phyloP scores from a whole-genome alignment of 2,113 vertebrate species.

The Phycodurus eques region DNA sequence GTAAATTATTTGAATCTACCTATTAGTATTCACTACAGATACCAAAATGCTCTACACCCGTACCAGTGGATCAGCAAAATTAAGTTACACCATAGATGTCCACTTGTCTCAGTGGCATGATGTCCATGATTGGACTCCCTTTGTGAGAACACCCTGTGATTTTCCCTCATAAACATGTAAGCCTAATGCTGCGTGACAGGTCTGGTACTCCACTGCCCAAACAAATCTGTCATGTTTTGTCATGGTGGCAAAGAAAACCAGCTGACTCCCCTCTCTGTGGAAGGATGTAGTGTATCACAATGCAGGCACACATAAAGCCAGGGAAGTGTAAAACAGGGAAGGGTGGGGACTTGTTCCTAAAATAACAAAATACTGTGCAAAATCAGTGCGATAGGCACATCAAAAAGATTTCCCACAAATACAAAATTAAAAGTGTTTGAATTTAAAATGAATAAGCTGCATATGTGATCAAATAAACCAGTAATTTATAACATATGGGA shows the following conservation, averaged over 20 bases:
- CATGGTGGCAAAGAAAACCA: conserved; percentile 70
- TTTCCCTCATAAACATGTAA: conserved; percentile 75
- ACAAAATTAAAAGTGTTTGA: neutral
- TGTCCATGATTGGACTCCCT: conserved; percentile 78
- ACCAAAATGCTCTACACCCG: conserved; percentile 11
- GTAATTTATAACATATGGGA: neutral
- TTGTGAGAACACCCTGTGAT: conserved; percentile 76
- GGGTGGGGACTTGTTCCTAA: neutral
- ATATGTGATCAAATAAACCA: neutral
- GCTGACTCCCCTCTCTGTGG: conserved; percentile 61
- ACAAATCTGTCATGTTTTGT: conserved; percentile 82
- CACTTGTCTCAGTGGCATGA: conserved; percentile 65
- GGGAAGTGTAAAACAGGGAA: neutral
- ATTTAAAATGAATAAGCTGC: neutral
- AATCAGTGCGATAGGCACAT: neutral
- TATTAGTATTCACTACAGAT: conserved; percentile 22
- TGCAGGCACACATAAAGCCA: conserved; percentile 18
- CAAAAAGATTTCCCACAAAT: neutral
- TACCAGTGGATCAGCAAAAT: conserved; percentile 14
- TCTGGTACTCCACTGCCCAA: conserved; percentile 83
- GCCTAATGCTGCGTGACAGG: conserved; percentile 82
- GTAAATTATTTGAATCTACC: conserved; percentile 37
- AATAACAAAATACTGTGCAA: neutral
- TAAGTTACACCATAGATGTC: conserved; percentile 23
- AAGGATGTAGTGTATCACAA: conserved; percentile 28